Base-by-base conservation (phyloP, 2,113 vertebrate genomes). In the Lagopus leucura region DNA sequence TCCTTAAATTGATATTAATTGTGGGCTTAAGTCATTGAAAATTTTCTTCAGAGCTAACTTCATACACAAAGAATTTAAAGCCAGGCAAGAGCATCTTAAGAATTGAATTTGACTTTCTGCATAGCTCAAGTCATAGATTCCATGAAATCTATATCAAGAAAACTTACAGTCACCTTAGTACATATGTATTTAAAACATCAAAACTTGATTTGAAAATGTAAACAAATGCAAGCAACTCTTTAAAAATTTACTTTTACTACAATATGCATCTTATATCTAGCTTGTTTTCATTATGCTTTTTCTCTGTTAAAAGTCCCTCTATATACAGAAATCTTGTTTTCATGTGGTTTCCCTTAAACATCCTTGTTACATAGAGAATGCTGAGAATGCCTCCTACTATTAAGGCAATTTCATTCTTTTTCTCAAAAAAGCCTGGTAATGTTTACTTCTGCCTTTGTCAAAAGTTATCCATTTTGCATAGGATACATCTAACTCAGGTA, bases 1-100 rank as follows among this genome's bases (percentile, higher is more conserved):
- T 74, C 14, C 76, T 86, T 83, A 67, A 86, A 83, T 52, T 54
- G 10, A 10, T 86, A 88, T 91, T 89, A 92, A 88, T 74, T 88
- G 64, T 72, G 83, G 72, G 13, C 70, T 93, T 92, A 72, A 92
- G 69, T 71, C 47, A n/a, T 78, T 72, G 47, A 28, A 86, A 83
- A 92, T 92, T 91, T 32, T 74, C 76, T 82, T 32, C 81, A 38
- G 34, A 83, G 4, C 34, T 10, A 55, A 60, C 42, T 89, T 70
- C 50, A 83, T 60, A 90, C 86, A 77, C 42, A 60, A 11, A 64
- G 65, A 94, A 80, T 86, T 88, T 54, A 86, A 86, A 34, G 25
- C 14, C 38, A 92, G 34, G 34, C 5, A 80, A 67, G 65, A 74
- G 5, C 5, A 42, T 30, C 21, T 60, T 42, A 86, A 50, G 50